phyloP scores from a whole-genome alignment of 2,888 invertebrate species.

The Oscheius onirici region DNA sequence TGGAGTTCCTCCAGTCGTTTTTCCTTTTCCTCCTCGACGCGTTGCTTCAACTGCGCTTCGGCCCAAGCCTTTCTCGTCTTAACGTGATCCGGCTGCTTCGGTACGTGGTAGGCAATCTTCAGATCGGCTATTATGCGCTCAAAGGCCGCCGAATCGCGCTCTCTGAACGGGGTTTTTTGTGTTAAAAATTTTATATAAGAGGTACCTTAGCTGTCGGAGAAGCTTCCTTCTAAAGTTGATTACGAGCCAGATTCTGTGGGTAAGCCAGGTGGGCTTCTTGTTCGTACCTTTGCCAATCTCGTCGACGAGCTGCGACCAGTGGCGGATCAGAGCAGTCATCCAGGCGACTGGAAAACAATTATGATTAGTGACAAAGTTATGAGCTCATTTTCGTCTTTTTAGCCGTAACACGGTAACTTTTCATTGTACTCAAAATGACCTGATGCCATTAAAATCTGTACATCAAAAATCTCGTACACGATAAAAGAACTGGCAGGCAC shows the following conservation, averaged over 20 bases:
- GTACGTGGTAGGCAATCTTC: constrained; percentile 68
- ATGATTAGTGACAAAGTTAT: too few relatives aligned
- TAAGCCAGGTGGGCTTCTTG: constrained; percentile 67
- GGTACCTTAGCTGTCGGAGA: constrained; percentile 50
- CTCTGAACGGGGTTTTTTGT: constrained; percentile 33
- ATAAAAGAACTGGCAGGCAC: too few relatives aligned
- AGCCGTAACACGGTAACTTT: too few relatives aligned
- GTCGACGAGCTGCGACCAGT: constrained; percentile 67
- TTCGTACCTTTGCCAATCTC: constrained; percentile 57
- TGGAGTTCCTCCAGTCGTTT: constrained; percentile 59
- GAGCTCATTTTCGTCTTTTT: too few relatives aligned
- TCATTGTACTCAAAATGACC: too few relatives aligned
- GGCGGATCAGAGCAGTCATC: constrained; percentile 68
- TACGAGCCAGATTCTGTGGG: constrained; percentile 60
- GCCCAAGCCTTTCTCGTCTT: constrained; percentile 67
- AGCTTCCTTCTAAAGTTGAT: constrained; percentile 63
- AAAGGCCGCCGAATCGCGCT: constrained; percentile 55
- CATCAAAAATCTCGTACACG: too few relatives aligned
- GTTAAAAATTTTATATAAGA: not conserved
- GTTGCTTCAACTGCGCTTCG: constrained; percentile 58
- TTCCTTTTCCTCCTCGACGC: constrained; percentile 68
- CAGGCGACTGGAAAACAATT: constrained; percentile 65
- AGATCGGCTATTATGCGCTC: constrained; percentile 56
- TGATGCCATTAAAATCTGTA: too few relatives aligned
- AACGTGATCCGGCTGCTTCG: constrained; percentile 61